Evolutionary conservation across 2,113 vertebrate species (phyloP), one percentile per base, ranked within the genome.

Genomic region (Accipiter virgatus): DNA sequence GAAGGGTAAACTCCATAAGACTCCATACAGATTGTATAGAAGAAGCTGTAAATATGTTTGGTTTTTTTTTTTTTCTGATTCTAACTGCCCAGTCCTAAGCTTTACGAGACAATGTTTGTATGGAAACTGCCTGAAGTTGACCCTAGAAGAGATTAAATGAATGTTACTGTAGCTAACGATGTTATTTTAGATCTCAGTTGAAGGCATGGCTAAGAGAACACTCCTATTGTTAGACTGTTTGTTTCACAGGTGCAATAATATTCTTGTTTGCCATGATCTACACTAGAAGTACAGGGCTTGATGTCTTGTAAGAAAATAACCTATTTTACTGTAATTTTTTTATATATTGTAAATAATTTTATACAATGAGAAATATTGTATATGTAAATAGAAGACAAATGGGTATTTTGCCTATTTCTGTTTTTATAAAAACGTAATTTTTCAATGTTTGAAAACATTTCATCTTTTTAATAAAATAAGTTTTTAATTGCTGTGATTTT

Each of bases 301-400:
- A 99, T 72, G 99, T 98, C 98, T 98, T 98, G 98, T 98, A 97
- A 98, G 89, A 98, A 98, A 97, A 98, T 88, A 95, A 98, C 97
- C 92, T 98, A 97, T 98, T 98, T 96, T 98, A 98, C 98, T 98
- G 98, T 98, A 96, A 93, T 73, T 92, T 93, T 94, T 97, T 94
- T 98, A 97, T 98, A 98, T 98, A 98, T 97, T 99, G 99, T 99
- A 99, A 97, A 99, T 99, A 99, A 91, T 97, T 99, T 99, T 99
- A 98, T 98, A 98, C 97, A 86, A 70, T 97, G 98, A 98, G 91
- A 98, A 98, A 98, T 98, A 98, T 97, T 98, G 98, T 98, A 98
- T 98, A 95, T 99, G 98, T 99, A 99, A 97, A 99, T 99, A 99
- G 97, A 98, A 98, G 98, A 98, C 98, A 98, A 97, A 96, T 96